phyloP scores from a whole-genome alignment of 2,797 vertebrate genomes.

The Champsocephalus esox region DNA sequence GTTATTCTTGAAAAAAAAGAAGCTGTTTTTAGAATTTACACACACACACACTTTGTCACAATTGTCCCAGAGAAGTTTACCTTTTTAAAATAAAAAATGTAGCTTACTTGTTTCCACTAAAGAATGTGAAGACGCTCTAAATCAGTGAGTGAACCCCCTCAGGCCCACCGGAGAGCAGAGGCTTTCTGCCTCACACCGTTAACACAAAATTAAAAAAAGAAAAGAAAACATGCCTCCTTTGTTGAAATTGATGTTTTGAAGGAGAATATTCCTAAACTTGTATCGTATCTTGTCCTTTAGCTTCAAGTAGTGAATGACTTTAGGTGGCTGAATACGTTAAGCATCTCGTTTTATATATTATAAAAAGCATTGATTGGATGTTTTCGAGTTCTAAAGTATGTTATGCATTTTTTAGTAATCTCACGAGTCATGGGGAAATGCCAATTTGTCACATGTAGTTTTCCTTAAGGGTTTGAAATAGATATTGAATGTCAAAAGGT shows the following conservation, averaged over 20 bases:
- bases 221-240: slow-evolving; percentile 49
- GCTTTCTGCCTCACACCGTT: slow-evolving; percentile 73
- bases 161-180: slow-evolving; percentile 77
- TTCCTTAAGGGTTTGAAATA: slow-evolving; percentile 73
- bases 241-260: slow-evolving; percentile 81
- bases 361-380: slow-evolving; percentile 73
- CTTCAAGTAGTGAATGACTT: slow-evolving; percentile 85
- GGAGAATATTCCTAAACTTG: slow-evolving; percentile 74
- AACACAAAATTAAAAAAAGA: slow-evolving; percentile 39
- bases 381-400: slow-evolving; percentile 80
- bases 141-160: slow-evolving; percentile 76
- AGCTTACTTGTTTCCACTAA: slow-evolving; percentile 75
- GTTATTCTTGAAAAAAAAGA: slow-evolving; percentile 67
- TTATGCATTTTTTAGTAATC: slow-evolving; percentile 83
- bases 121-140: slow-evolving; percentile 81
- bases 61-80: slow-evolving; percentile 72
- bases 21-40: slow-evolving; percentile 77
- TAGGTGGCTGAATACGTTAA: slow-evolving; percentile 82
- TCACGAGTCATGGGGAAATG: slow-evolving; percentile 76
- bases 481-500: slow-evolving; percentile 81
- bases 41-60: slow-evolving; percentile 29
- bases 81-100: slow-evolving; percentile 74
- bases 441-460: slow-evolving; percentile 78
- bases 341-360: slow-evolving; percentile 79
- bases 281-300: slow-evolving; percentile 86